Conservation (phyloP, 2,113 vertebrate genomes). For the Podarcis cretensis region DNA sequence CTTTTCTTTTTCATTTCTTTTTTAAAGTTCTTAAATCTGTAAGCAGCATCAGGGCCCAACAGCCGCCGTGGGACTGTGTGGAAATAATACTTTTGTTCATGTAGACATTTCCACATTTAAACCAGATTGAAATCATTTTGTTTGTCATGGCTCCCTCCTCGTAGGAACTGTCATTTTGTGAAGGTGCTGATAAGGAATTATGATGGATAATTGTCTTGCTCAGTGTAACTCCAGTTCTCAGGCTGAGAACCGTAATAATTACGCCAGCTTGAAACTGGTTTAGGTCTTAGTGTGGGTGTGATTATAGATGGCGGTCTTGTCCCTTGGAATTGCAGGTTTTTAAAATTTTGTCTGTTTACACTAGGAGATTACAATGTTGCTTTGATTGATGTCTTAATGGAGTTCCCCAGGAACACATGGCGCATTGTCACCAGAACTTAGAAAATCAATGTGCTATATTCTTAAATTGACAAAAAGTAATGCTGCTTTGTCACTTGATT, state of each 20-base stretch:
- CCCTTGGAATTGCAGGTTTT: background rate
- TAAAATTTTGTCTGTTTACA: background rate
- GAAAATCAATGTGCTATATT: background rate
- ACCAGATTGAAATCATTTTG: background rate
- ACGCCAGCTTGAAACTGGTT: background rate
- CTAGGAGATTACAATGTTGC: background rate
- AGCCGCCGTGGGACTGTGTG: too few relatives aligned
- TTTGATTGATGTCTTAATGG: background rate
- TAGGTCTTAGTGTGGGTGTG: too few relatives aligned
- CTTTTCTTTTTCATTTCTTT: background rate
- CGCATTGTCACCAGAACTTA: background rate
- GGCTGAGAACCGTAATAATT: background rate
- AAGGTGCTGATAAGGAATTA: background rate
- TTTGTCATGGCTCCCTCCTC: background rate
- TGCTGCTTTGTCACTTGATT: background rate
- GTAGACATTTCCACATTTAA: background rate
- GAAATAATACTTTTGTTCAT: background rate
- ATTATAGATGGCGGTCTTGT: background rate
- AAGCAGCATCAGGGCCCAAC: background rate
- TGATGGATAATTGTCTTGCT: background rate
- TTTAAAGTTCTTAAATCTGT: background rate
- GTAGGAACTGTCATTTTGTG: background rate
- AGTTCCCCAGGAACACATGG: background rate
- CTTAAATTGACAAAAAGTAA: background rate
- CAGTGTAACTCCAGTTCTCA: background rate